Evolutionary conservation across 2,113 vertebrate species (phyloP), one percentile per base, ranked within the genome.

Genomic region (Stictonetta naevosa): DNA sequence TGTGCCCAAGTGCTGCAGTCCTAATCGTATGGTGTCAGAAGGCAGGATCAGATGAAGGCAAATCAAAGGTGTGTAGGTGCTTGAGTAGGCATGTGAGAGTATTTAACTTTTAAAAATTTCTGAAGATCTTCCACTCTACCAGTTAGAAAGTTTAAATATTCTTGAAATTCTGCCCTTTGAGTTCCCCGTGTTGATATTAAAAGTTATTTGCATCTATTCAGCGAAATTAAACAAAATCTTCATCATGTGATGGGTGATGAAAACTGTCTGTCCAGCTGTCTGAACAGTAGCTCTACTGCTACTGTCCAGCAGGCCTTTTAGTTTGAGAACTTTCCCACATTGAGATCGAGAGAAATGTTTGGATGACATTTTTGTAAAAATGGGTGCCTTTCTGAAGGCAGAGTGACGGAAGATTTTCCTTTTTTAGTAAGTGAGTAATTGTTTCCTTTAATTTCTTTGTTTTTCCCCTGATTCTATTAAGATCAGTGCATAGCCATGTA

Each of bases 381-480:
- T 38, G 28, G 8, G 5, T 78, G 64, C 52, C 52, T 78, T 92
- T 83, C 52, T 71, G 80, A 92, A 89, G 77, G 50, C 60, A 91
- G 58, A 77, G 26, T 34, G 64, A 86, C 38, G 68, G 88, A 88
- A 90, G 40, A 86, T 74, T 73, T 90, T 97, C 64, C 74, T 92
- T 93, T 86, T 94, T 93, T 81, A 78, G 92, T 77, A 55, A 72
- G 42, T 5, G 11, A 92, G 80, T 94, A 92, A 95, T 56, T 92
- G n/a, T 92, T 89, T 95, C 86, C 88, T 82, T 91, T 95, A 91
- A 89, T 94, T 63, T 87, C 69, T 82, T 86, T 89, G 74, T 83
- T 91, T 89, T 94, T 86, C 83, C 93, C 66, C 58, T 63, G 72
- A 50, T 71, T 92, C 69, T 75, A 3, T 55, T 52, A 93, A 88